A percentile compares a stretch with the other conserved stretches of the same genome.
phyloP scores from a whole-genome alignment of 2,888 invertebrate genomes.

The Alloscopus bannaensis region DNA sequence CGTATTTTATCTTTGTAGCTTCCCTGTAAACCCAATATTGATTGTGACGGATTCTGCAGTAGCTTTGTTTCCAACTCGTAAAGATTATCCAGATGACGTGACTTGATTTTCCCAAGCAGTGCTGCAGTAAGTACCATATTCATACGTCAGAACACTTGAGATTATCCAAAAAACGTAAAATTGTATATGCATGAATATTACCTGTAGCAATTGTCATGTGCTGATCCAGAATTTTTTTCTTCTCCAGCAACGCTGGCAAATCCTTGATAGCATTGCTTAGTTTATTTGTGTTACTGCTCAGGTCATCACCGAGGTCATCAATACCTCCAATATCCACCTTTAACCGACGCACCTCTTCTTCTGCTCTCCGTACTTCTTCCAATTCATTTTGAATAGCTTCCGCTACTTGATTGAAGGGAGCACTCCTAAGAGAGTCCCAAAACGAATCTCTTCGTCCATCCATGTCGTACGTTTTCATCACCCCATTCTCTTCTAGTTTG shows the following conservation, averaged over 20 bases:
- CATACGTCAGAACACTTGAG: background rate
- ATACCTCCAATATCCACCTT: constrained; percentile 93
- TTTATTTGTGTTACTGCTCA: constrained; percentile 94
- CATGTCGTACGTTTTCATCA: constrained; percentile 90
- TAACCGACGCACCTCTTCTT: constrained; percentile 96
- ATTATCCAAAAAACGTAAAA: background rate
- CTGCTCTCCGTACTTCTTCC: constrained; percentile 93
- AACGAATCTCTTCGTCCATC: constrained; percentile 89
- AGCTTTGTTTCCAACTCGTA: constrained; percentile 99
- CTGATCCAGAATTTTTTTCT: constrained; percentile 98
- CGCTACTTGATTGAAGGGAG: constrained; percentile 95
- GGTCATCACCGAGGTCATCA: constrained; percentile 89
- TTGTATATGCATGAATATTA: constrained; percentile 6
- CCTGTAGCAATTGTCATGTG: constrained; percentile 98
- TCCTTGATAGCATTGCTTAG: constrained; percentile 97
- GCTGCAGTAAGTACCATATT: constrained; percentile 75
- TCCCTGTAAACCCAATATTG: constrained; percentile 87
- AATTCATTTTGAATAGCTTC: constrained; percentile 99
- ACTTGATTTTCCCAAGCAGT: constrained; percentile 89
- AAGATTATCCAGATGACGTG: constrained; percentile 93
- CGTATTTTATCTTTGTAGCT: constrained; percentile 94
- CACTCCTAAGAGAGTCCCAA: constrained; percentile 95
- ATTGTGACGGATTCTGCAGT: constrained; percentile 75
- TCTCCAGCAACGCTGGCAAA: constrained; percentile 96
- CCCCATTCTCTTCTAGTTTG: constrained; percentile 78